A percentile compares a stretch with the other conserved stretches of the same genome.
These are phyloP conservation scores for Tenodera sinensis DNA, from an alignment of 2,888 invertebrate species.

Conservation along the genomic window DNA sequence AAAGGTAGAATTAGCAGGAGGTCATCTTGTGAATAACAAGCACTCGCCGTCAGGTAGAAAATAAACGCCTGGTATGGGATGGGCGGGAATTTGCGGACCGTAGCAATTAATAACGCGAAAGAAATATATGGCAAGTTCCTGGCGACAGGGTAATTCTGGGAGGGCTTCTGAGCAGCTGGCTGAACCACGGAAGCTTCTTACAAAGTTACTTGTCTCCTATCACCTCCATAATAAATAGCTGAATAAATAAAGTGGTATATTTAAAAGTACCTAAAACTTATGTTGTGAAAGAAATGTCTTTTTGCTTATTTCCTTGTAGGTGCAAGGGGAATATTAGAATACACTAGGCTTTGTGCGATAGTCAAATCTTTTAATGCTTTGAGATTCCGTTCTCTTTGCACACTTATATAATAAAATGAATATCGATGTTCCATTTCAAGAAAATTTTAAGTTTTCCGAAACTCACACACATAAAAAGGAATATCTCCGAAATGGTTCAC, in stretches of 20 bases:
- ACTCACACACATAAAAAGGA: no score
- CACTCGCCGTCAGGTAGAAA: neutral
- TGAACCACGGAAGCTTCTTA: neutral
- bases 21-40: neutral
- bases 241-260: neutral
- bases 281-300: no score
- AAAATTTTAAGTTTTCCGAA: no score
- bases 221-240: neutral
- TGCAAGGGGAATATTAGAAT: no score
- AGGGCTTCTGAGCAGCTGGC: neutral
- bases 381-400: no score
- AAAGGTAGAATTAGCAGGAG: neutral
- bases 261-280: no score
- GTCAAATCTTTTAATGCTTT: no score
- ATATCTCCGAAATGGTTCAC: no score
- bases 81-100: neutral
- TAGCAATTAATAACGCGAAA: neutral
- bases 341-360: no score
- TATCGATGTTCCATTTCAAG: no score
- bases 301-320: no score
- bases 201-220: neutral
- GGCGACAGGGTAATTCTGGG: neutral
- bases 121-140: neutral
- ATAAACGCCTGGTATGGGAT: neutral
- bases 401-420: no score